Percentiles rank a stretch among this genome's conserved stretches.
Conservation (phyloP, 2,797 vertebrate species). For the Darevskia nairensis region DNA sequence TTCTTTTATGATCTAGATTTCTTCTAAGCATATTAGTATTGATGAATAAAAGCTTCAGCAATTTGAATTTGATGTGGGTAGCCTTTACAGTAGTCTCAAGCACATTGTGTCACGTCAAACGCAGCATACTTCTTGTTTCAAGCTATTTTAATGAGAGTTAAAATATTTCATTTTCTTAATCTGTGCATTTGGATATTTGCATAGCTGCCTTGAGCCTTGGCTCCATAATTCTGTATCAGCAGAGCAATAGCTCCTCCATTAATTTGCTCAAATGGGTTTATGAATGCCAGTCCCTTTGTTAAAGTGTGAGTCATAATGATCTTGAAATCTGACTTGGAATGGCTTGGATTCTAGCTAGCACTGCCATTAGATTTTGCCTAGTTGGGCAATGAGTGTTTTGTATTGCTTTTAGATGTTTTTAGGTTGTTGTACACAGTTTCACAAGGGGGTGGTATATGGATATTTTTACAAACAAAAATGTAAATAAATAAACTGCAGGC, state of each 20-base stretch:
- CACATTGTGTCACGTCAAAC: constrained; percentile 11
- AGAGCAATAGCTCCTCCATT: not conserved
- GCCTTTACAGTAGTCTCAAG: constrained; percentile 25
- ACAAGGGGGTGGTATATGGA: too few relatives aligned
- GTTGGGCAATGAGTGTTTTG: constrained; percentile 3
- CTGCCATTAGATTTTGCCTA: constrained; percentile 16
- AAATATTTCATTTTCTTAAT: constrained; percentile 46
- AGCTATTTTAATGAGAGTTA: constrained; percentile 63
- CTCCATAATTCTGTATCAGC: constrained; percentile 16
- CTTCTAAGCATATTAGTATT: not conserved
- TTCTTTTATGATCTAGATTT: constrained; percentile 24
- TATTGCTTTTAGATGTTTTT: too few relatives aligned
- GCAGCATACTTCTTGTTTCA: constrained; percentile 53
- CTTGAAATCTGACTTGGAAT: not conserved
- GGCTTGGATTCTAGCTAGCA: constrained; percentile 27
- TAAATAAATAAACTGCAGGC: not conserved
- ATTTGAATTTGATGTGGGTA: constrained; percentile 14
- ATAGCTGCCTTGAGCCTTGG: constrained; percentile 37
- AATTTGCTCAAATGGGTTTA: constrained; percentile 25
- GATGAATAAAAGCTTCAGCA: not conserved
- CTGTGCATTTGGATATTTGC: constrained; percentile 37
- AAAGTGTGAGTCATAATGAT: constrained; percentile 31
- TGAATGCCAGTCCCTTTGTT: constrained; percentile 3
- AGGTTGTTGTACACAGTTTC: too few relatives aligned
- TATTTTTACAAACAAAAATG: too few relatives aligned